phyloP scores from a whole-genome alignment of 1,140 invertebrate species.

The Lepidotrigona ventralis region DNA sequence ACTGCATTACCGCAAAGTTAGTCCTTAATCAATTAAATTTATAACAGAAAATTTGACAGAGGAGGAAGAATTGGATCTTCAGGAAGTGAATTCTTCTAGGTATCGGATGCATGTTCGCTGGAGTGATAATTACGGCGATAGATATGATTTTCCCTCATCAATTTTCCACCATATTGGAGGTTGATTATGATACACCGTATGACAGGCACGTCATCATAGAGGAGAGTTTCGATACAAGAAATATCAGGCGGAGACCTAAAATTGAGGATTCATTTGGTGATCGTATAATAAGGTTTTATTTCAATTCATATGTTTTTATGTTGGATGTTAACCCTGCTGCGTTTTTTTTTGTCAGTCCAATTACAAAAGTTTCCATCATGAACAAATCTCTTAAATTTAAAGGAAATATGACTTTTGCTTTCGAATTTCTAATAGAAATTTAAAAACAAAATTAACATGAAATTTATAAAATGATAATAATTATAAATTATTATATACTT shows the following conservation, averaged over 20 bases:
- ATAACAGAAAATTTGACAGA: not conserved
- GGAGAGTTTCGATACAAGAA: slow-evolving; percentile 89
- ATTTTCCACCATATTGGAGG: slow-evolving; percentile 95
- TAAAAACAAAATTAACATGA: no score
- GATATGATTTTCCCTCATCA: slow-evolving; percentile 94
- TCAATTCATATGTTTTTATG: not conserved
- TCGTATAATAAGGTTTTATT: slow-evolving; percentile 72
- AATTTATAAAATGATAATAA: no score
- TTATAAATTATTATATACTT: no score
- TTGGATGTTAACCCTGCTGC: not conserved
- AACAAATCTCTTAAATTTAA: no score
- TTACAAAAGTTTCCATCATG: no score
- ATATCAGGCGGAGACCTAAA: slow-evolving; percentile 82
- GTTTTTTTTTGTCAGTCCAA: no score
- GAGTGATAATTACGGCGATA: slow-evolving; percentile 88
- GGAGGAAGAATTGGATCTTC: not conserved
- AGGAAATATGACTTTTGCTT: no score
- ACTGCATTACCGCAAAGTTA: not conserved
- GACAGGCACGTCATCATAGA: slow-evolving; percentile 95
- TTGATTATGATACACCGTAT: slow-evolving; percentile 96
- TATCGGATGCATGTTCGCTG: slow-evolving; percentile 86
- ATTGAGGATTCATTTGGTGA: slow-evolving; percentile 76
- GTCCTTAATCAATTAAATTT: no score
- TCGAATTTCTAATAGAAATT: no score
- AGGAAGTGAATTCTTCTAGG: slow-evolving; percentile 80